Evolutionary conservation across 2,797 vertebrate species (phyloP).

Genomic region (Enteromius anoplus): DNA sequence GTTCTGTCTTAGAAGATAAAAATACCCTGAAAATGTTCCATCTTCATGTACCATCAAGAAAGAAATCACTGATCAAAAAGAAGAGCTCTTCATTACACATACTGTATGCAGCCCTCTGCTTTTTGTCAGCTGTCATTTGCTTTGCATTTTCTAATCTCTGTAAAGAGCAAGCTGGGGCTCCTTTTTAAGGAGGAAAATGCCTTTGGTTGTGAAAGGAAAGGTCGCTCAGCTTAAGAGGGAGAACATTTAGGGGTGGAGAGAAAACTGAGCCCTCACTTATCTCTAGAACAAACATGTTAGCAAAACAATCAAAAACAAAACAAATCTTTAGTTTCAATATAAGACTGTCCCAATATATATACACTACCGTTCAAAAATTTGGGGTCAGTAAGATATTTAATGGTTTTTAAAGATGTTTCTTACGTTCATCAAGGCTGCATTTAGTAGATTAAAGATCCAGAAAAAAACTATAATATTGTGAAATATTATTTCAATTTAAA

Average conservation of each 20-base stretch:
- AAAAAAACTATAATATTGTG: too few species aligned
- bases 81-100: slow-evolving; percentile 48
- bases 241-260: neutral
- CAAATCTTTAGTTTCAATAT: neutral
- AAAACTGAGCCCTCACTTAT: neutral
- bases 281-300: neutral
- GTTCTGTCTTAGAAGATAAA: slow-evolving; percentile 46
- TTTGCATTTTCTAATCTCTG: slow-evolving; percentile 46
- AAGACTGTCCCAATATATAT: neutral
- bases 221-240: neutral
- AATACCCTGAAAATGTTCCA: slow-evolving; percentile 40
- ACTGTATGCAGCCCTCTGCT: neutral
- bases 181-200: neutral
- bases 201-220: slow-evolving; percentile 3
- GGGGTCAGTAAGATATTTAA: too few species aligned
- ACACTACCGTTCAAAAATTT: too few species aligned
- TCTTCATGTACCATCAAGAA: slow-evolving; percentile 50
- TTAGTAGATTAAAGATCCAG: too few species aligned
- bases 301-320: neutral
- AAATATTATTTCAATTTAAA: too few species aligned
- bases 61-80: slow-evolving; percentile 55
- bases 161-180: slow-evolving; percentile 20
- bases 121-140: slow-evolving; percentile 57
- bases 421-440: too few species aligned
- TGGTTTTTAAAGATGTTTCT: too few species aligned